phyloP scores from a whole-genome alignment of 2,797 vertebrate species.

The Pipistrellus nathusii region DNA sequence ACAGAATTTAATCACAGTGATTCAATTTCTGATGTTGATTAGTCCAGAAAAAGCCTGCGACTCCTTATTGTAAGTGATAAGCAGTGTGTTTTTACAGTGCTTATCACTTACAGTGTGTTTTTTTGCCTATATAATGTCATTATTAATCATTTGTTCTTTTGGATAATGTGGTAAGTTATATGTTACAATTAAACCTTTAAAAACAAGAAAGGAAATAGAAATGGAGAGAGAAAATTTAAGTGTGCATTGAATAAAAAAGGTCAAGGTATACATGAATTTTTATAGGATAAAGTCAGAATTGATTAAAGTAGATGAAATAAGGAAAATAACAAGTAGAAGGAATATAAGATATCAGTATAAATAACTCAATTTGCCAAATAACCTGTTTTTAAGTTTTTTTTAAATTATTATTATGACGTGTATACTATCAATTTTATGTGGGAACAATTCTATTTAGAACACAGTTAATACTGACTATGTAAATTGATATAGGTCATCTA shows the following conservation, averaged over 20 bases:
- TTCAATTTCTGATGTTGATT: not conserved
- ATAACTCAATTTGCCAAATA: not conserved
- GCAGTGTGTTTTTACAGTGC: not conserved
- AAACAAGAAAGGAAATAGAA: not conserved
- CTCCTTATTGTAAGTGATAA: not conserved
- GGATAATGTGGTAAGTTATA: not conserved
- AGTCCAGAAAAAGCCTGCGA: not conserved
- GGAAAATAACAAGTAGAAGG: conserved; percentile 10
- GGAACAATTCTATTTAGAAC: not conserved
- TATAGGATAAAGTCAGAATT: not conserved
- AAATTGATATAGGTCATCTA: not conserved
- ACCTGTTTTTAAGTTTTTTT: not conserved
- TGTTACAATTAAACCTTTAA: conserved; percentile 3
- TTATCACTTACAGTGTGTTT: not conserved
- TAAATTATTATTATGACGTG: not conserved
- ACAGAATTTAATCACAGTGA: not conserved
- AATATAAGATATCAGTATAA: conserved; percentile 5
- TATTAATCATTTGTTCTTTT: conserved; percentile 15
- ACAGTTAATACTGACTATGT: not conserved
- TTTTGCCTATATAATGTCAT: not conserved
- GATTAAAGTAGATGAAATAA: not conserved
- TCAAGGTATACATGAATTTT: not conserved
- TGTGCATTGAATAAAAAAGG: not conserved
- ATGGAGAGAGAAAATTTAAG: not conserved
- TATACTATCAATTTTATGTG: not conserved